phyloP scores from a whole-genome alignment of 2,113 vertebrate species.

The Pedionomus torquatus region DNA sequence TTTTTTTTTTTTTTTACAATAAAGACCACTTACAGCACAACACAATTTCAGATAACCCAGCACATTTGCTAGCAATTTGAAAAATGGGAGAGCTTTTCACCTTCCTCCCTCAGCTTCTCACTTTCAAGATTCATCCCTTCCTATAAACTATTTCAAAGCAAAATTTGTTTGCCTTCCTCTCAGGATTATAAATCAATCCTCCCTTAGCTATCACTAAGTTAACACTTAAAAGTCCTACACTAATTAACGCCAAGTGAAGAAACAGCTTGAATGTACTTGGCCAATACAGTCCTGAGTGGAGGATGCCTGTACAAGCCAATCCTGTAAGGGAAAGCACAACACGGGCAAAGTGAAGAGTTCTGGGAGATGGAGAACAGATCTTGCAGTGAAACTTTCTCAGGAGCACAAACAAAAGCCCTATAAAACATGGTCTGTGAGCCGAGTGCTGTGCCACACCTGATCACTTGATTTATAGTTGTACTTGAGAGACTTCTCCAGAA shows the following conservation, averaged over 20 bases:
- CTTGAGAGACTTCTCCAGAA: background rate
- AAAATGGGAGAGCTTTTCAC: background rate
- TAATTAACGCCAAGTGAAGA: background rate
- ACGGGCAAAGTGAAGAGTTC: background rate
- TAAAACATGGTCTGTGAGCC: background rate
- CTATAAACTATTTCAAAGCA: background rate
- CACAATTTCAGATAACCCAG: background rate
- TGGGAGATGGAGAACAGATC: background rate
- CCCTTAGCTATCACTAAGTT: background rate
- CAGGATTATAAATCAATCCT: background rate
- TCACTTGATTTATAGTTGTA: background rate
- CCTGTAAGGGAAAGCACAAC: background rate
- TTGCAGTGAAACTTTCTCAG: background rate
- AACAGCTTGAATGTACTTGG: background rate
- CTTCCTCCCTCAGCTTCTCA: background rate
- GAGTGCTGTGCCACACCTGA: background rate
- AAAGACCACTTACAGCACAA: background rate
- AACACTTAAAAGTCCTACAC: background rate
- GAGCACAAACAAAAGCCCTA: background rate
- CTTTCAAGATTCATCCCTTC: background rate
- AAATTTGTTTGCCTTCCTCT: background rate
- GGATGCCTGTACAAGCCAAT: background rate
- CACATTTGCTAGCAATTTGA: background rate
- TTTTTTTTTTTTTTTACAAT: background rate
- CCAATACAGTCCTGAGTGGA: background rate